A percentile compares a stretch with the other conserved stretches of the same genome.
Conservation (phyloP, 2,888 invertebrate genomes). For the Vandiemenella viatica region DNA sequence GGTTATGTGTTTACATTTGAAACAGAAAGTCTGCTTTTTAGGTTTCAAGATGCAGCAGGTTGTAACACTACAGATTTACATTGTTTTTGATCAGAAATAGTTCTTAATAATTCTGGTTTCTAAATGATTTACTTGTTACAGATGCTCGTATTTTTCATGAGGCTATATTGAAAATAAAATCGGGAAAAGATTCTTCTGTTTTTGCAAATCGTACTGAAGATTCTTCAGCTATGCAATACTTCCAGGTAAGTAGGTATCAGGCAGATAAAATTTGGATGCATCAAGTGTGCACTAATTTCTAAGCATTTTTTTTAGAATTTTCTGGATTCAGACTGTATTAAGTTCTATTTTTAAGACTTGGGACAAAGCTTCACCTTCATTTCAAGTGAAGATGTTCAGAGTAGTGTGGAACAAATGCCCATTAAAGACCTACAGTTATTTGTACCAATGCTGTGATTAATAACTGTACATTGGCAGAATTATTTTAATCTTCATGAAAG, state of each 20-base stretch:
- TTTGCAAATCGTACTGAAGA: conserved; percentile 95
- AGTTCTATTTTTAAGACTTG: too few species aligned
- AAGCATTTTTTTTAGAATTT: neutral
- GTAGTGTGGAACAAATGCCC: too few species aligned
- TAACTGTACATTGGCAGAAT: too few species aligned
- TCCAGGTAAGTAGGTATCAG: conserved; percentile 40
- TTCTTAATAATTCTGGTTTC: neutral
- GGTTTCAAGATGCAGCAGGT: conserved; percentile 32
- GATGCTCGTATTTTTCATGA: conserved; percentile 63
- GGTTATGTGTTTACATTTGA: conserved; percentile 59
- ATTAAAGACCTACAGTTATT: too few species aligned
- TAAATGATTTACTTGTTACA: conserved; percentile 22
- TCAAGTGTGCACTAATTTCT: neutral
- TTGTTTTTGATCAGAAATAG: neutral
- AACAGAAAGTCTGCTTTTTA: conserved; percentile 54
- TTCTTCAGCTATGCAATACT: conserved; percentile 96
- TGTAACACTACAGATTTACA: neutral
- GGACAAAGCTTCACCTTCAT: too few species aligned
- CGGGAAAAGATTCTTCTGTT: conserved; percentile 60
- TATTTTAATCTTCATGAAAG: too few species aligned
- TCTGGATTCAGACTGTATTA: neutral
- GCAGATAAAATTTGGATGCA: too few species aligned
- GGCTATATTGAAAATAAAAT: conserved; percentile 55
- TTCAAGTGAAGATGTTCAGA: too few species aligned
- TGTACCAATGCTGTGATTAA: too few species aligned